Evolutionary conservation across 2,797 vertebrate species (phyloP), one percentile per base, ranked within the genome.

Genomic region (Sebastiscus albofasciatus): DNA sequence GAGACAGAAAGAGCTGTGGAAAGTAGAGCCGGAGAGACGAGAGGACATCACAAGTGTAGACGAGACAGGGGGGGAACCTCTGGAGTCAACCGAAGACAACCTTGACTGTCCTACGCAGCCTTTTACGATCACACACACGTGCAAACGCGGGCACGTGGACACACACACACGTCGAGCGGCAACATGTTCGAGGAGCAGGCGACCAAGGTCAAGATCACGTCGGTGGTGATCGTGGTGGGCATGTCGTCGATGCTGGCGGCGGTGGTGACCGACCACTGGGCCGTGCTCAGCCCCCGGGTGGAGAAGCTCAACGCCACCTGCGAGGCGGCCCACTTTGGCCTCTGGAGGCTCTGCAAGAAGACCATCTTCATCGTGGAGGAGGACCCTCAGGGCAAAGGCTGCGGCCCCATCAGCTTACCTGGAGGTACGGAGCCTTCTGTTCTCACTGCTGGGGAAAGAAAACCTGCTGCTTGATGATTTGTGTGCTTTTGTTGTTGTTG

Each of bases 321-420:
- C 0, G 96, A 99, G 90, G 96, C 96, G 0, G 98, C 97, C 71
- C 97, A 99, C 87, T 98, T 99, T 0, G 98, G 98, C 83, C 96
- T 99, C 74, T 99, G 98, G 98, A 93, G 97, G 61, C 96, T 99
- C 39, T 99, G 98, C 89, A 98, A 94, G 83, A 98, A 98, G 85
- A 90, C 82, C 39, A 96, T 98, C 84, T 95, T 93, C 61, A 90
- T 97, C 29, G 83, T 88, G 52, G 91, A 95, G 72, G 93, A 94
- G 66, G 95, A 95, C 80, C 88, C 94, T 20, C 89, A 95, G 88
- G 89, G 96, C 92, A 95, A 93, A 90, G 95, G 95, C 75, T 97
- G 96, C 0, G 97, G 97, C 81, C 96, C 96, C 65, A 96, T 97
- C 90, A 97, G 93, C 75, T 93, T 97, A 91, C 96, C 97, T 0